phyloP scores from a whole-genome alignment of 2,113 vertebrate genomes.

The Anser cygnoides region DNA sequence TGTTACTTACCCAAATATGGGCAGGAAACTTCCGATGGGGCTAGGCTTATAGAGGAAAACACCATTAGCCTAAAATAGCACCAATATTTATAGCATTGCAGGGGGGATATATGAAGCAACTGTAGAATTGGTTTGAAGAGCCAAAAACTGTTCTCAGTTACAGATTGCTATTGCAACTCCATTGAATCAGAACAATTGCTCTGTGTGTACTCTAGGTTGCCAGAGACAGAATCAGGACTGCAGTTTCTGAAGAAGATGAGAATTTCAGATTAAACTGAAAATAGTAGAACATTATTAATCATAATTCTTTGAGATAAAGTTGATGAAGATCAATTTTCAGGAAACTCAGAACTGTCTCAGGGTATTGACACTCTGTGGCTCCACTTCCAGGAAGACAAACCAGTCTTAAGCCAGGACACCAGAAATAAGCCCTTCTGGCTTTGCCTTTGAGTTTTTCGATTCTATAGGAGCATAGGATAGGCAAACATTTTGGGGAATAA shows the following conservation, averaged over 20 bases:
- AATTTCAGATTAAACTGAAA: conserved; percentile 10
- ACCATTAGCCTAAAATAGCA: neutral
- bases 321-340: neutral
- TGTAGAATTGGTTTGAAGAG: neutral
- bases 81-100: conserved; percentile 8
- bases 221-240: neutral
- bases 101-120: neutral
- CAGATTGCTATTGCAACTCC: neutral
- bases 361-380: neutral
- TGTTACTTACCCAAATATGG: conserved; percentile 59
- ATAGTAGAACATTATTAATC: neutral
- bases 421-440: neutral
- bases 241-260: neutral
- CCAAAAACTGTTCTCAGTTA: neutral
- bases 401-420: neutral
- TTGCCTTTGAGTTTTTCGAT: neutral
- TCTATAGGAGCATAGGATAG: neutral
- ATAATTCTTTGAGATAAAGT: neutral
- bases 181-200: neutral
- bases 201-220: neutral
- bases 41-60: neutral
- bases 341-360: neutral
- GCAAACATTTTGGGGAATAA: neutral
- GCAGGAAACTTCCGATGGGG: conserved; percentile 9
- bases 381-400: neutral